Conservation (phyloP, 2,113 vertebrate genomes). For the Sinocyclocheilus anshuiensis region DNA sequence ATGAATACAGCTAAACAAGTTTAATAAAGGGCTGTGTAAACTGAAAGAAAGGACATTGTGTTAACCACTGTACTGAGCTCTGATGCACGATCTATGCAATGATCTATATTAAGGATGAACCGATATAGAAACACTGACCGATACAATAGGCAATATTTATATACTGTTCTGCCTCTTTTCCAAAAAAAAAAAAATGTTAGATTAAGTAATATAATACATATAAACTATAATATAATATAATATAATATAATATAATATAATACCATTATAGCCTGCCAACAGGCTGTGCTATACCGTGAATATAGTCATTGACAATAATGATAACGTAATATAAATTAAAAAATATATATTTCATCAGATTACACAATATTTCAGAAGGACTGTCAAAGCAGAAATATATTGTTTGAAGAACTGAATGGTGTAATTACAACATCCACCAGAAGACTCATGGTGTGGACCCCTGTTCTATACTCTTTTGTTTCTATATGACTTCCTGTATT, state of each 20-base stretch:
- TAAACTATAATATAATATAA: too few relatives aligned
- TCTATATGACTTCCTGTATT: conserved; percentile 9
- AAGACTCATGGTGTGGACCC: not conserved
- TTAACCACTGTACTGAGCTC: not conserved
- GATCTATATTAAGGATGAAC: not conserved
- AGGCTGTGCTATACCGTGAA: too few relatives aligned
- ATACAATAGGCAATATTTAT: not conserved
- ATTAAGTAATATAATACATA: not conserved
- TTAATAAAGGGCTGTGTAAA: not conserved
- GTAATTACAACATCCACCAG: not conserved
- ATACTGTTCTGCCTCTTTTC: not conserved
- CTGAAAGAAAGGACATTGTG: conserved; percentile 11
- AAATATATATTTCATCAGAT: not conserved
- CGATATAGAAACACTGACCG: not conserved
- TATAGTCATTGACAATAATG: too few relatives aligned
- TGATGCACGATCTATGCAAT: not conserved
- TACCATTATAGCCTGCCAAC: too few relatives aligned
- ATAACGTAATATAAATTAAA: too few relatives aligned
- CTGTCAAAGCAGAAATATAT: not conserved
- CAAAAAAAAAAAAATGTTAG: not conserved
- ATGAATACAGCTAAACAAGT: conserved; percentile 35
- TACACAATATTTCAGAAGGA: not conserved
- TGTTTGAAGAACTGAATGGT: not conserved
- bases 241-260: too few relatives aligned
- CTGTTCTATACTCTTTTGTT: not conserved